Evolutionary conservation across 2,888 invertebrate species (phyloP).

Genomic region (Plagiodera versicolora): DNA sequence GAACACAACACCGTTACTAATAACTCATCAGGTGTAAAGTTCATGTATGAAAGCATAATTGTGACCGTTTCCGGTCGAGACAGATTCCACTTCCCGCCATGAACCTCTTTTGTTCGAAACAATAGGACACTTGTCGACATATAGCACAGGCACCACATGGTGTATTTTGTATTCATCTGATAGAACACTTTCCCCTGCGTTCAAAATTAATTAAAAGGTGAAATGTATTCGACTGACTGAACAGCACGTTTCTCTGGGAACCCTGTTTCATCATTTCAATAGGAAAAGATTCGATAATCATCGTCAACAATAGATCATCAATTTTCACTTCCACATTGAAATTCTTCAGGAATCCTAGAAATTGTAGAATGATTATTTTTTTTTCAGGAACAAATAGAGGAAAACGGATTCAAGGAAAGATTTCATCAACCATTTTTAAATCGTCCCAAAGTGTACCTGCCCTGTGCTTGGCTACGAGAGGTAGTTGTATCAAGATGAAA

Average conservation of each 20-base stretch:
- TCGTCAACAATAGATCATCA: no score
- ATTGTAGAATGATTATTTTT: no score
- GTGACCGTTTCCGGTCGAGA: constrained; percentile 45
- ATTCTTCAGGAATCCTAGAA: no score
- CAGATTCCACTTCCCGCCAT: constrained; percentile 46
- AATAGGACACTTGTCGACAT: constrained; percentile 48
- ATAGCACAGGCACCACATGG: constrained; percentile 47
- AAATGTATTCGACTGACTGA: constrained; percentile 41
- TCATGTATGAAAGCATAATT: constrained; percentile 37
- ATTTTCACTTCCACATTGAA: no score
- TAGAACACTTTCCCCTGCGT: constrained; percentile 46
- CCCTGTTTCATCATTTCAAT: constrained; percentile 15
- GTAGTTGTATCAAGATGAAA: no score
- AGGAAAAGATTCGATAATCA: constrained; percentile 6
- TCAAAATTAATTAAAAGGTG: constrained; percentile 50
- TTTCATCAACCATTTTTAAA: no score
- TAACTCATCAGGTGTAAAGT: background rate
- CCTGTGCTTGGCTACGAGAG: no score
- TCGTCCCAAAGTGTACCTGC: no score
- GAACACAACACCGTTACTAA: background rate
- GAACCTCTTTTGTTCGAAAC: constrained; percentile 46
- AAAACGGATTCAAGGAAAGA: no score
- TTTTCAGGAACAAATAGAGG: no score
- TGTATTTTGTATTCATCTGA: constrained; percentile 48
- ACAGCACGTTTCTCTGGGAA: constrained; percentile 32